Conservation (phyloP, 2,113 vertebrate genomes). For the Xyrauchen texanus region DNA sequence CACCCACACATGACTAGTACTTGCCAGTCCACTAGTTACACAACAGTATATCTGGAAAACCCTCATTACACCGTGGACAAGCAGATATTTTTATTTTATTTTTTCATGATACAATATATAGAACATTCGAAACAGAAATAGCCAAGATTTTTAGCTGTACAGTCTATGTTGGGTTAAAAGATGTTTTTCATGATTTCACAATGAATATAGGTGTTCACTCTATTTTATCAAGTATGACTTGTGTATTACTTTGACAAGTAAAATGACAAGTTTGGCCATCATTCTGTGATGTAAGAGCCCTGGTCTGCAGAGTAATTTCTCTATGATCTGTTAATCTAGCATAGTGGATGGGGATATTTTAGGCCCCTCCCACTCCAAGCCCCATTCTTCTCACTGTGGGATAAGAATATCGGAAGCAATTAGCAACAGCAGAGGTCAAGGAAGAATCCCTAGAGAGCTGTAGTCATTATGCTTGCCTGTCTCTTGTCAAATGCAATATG, state of each 20-base stretch:
- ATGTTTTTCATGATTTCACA: no score
- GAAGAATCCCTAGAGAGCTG: constrained; percentile 46
- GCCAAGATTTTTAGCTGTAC: no score
- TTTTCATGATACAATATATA: no score
- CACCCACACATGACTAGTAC: background rate
- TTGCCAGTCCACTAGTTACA: background rate
- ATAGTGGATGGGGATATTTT: background rate
- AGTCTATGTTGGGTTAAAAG: no score
- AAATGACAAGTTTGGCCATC: background rate
- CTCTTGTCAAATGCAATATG: constrained; percentile 52
- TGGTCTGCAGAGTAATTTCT: background rate
- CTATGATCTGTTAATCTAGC: constrained; percentile 11
- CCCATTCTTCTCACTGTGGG: constrained; percentile 4
- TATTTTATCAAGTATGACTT: no score
- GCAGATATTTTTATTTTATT: background rate
- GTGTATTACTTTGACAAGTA: background rate
- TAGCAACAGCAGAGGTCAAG: constrained; percentile 51
- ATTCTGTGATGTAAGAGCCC: background rate
- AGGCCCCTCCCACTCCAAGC: background rate
- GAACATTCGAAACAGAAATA: no score
- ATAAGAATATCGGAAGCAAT: constrained; percentile 45
- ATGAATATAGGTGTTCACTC: no score
- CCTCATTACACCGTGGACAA: background rate
- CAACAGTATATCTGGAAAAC: background rate
- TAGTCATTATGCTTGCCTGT: constrained; percentile 43